Conservation (phyloP, 2,797 vertebrate species). For the Molossus molossus region DNA sequence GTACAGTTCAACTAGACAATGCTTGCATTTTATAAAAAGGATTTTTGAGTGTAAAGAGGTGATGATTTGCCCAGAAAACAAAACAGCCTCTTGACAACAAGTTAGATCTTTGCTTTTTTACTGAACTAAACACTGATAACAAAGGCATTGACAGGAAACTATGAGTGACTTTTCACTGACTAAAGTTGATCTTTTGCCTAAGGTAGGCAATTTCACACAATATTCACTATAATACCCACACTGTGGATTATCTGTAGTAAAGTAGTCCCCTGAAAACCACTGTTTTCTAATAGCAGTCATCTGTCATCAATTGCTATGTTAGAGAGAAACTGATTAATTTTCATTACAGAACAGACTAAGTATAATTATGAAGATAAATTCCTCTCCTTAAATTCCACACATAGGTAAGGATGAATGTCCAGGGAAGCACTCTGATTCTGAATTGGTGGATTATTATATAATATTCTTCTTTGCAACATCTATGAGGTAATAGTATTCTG, state of each 20-base stretch:
- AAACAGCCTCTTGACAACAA: neutral
- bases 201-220: neutral
- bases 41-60: conserved; percentile 1
- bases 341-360: neutral
- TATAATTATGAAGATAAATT: neutral
- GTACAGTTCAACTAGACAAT: neutral
- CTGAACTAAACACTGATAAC: neutral
- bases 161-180: neutral
- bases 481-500: neutral
- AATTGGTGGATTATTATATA: neutral
- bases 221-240: neutral
- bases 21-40: neutral
- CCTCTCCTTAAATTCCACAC: neutral
- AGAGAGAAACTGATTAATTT: neutral
- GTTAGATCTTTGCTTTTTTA: neutral
- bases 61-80: conserved; percentile 24
- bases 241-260: neutral
- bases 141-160: conserved; percentile 26
- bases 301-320: neutral
- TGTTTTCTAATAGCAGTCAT: neutral
- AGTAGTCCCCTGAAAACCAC: neutral
- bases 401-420: neutral
- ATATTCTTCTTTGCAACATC: neutral
- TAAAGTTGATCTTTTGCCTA: neutral
- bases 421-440: neutral